Conservation (phyloP, 1,140 invertebrate genomes). For the Chionoecetes opilio region DNA sequence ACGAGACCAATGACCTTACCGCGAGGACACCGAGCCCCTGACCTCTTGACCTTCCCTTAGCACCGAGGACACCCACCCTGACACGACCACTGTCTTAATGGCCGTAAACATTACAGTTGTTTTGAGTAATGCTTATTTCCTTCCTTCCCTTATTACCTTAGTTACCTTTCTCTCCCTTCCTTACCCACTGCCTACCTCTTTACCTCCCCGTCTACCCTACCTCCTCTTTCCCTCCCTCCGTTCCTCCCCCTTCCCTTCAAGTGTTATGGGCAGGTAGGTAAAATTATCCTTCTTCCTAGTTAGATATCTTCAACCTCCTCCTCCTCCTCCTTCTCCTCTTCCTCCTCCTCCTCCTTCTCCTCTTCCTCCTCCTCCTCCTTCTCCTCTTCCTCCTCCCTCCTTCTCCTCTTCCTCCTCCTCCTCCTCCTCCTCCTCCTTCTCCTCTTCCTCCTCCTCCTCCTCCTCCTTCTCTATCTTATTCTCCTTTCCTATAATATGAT, state of each 20-base stretch:
- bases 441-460: neutral
- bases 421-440: neutral
- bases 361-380: neutral
- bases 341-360: neutral
- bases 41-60: neutral
- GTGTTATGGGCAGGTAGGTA: no score
- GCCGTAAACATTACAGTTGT: neutral
- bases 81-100: neutral
- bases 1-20: no score
- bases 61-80: neutral
- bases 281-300: no score
- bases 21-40: no score
- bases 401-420: neutral
- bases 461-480: neutral
- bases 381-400: neutral
- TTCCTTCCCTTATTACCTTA: neutral
- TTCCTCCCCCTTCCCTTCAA: neutral
- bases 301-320: no score
- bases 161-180: neutral
- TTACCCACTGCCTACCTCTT: neutral
- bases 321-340: neutral
- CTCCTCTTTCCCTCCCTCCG: conserved; percentile 18
- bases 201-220: neutral
- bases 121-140: neutral
- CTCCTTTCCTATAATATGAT: no score